Evolutionary conservation across 2,888 invertebrate genomes (phyloP).

Genomic region (Scaptomyza polygonia): DNA sequence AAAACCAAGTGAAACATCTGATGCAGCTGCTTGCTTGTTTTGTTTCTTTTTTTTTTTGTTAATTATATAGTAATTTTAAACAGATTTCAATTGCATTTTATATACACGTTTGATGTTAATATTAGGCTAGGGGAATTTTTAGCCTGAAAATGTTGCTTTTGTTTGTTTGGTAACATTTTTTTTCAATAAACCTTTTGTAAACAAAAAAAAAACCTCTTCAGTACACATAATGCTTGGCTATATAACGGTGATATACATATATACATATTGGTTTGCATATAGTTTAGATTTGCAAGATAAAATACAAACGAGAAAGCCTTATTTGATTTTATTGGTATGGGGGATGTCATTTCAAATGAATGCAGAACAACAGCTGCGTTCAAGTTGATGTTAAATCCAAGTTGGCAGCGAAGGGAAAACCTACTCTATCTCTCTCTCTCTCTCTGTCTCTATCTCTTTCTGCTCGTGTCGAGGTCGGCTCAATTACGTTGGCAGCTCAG

Average conservation of each 20-base stretch:
- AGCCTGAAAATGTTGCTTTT: too few species aligned
- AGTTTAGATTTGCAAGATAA: neutral
- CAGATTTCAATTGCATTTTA: conserved; percentile 1
- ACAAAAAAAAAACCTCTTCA: too few species aligned
- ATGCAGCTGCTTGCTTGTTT: conserved; percentile 6
- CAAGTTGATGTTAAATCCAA: conserved; percentile 29
- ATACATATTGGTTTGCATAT: neutral
- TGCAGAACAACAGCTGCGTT: conserved; percentile 20
- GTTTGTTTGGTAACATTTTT: too few species aligned
- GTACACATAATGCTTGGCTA: too few species aligned
- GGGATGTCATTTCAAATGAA: conserved; percentile 7
- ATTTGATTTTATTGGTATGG: conserved; percentile 5
- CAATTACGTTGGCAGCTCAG: conserved; percentile 46
- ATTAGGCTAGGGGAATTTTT: neutral
- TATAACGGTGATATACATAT: too few species aligned
- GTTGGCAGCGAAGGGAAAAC: conserved; percentile 31
- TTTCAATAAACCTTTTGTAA: too few species aligned
- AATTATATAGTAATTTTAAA: too few species aligned
- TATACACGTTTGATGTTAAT: neutral
- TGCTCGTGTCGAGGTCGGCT: conserved; percentile 35
- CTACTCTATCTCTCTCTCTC: neutral
- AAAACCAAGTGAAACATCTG: neutral
- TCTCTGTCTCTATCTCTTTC: neutral
- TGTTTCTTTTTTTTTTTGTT: neutral
- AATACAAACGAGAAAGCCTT: neutral